Base-by-base conservation (phyloP, 1,140 invertebrate genomes). In the Drosophila lini region DNA sequence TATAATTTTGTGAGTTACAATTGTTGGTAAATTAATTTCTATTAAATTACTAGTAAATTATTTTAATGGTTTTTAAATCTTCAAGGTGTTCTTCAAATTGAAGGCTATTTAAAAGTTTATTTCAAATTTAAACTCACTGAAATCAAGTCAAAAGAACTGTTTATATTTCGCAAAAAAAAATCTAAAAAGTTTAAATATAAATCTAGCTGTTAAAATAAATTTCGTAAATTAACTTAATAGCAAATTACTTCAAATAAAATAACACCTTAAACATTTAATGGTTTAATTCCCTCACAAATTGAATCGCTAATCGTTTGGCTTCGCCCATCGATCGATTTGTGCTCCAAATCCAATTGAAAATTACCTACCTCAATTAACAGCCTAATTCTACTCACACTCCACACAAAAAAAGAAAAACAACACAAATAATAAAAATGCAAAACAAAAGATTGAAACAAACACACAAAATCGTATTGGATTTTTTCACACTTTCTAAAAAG, bases 401-500 rank as follows among this genome's bases (percentile, higher is more conserved):
- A 45, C 25, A 28, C 25, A 13, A 1, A 19, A 25, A 47, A 6
- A 15, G 1, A 32, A 7, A 16, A 31, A 19, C 0, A 19, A 34
- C 10, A 34, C 11, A 52, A 36, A 53, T 31, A 8, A 48, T 31
- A 50, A 16, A 32, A 64, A 40, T 31, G 52, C 40, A 50, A 69
- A 61, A 56, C 55, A 58, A 55, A 60, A 53, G 53, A 22, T 44
- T 38, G 57, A 53, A 45, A 45, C 57, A 80, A 59, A 40, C 38
- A 64, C 47, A 22, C 36, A 9, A 42, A 53, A 56, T 48, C 36
- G 47, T 38, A 47, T 62, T 13, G 48, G 44, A 60, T 47, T 86
- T 85, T 86, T 85, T 85, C 57, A 76, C 82, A 86, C 82, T 86
- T 86, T 86, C 82, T 74, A 86, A 86, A 85, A 79, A 78, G 58